Conservation (phyloP, 2,888 invertebrate species). For the Platypus cylindrus region DNA sequence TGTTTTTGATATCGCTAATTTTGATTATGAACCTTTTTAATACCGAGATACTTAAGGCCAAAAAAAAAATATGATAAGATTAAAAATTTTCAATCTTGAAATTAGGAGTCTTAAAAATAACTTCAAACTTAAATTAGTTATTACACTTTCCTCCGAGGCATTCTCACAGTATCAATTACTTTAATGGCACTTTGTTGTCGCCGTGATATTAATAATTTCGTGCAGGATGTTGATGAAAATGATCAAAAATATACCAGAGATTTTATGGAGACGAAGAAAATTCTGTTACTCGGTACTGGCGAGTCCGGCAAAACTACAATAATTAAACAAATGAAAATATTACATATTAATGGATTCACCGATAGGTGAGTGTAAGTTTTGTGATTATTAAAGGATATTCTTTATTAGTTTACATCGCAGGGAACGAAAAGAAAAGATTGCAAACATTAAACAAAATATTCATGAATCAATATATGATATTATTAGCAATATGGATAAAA, state of each 20-base stretch:
- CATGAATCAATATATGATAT: conserved; percentile 64
- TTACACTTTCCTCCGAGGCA: too few relatives aligned
- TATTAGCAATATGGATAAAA: conserved; percentile 42
- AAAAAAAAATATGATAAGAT: too few relatives aligned
- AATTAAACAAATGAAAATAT: conserved; percentile 76
- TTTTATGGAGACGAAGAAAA: conserved; percentile 38
- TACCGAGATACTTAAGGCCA: too few relatives aligned
- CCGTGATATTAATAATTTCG: conserved; percentile 2
- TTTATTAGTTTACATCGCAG: conserved; percentile 37
- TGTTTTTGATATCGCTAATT: too few relatives aligned
- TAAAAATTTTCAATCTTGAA: too few relatives aligned
- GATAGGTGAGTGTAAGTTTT: conserved; percentile 42
- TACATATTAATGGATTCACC: conserved; percentile 67
- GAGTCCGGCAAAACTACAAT: conserved; percentile 80
- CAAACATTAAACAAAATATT: conserved; percentile 57
- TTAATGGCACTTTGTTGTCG: conserved; percentile 12
- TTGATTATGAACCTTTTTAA: too few relatives aligned
- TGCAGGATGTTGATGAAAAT: conserved; percentile 16
- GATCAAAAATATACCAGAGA: conserved; percentile 20
- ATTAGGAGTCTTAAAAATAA: too few relatives aligned
- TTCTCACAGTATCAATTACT: neutral
- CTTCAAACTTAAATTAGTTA: too few relatives aligned
- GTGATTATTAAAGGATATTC: conserved; percentile 5
- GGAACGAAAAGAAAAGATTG: conserved; percentile 52
- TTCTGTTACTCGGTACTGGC: conserved; percentile 56